Base-by-base conservation (phyloP, 2,888 invertebrate genomes). In the Epirrita christyi region DNA sequence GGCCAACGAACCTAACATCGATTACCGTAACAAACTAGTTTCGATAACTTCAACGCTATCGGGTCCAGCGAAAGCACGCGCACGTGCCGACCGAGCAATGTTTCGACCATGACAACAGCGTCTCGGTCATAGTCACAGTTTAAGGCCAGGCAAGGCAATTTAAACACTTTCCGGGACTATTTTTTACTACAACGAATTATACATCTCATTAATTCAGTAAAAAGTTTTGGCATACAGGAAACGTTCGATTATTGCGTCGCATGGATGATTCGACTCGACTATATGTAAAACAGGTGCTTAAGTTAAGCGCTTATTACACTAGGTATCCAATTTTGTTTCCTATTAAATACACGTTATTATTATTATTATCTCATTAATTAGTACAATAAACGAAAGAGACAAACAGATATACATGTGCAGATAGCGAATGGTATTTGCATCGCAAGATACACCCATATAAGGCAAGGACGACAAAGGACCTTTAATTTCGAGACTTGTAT, bases 381-480 rank as follows among this genome's bases (percentile, higher is more conserved):
- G 60, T 45, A 43, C 54, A 32, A 70, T 57, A 54, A 42, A 53
- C 11, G 68, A 73, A 54, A 53, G 67, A 63, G 67, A 68, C 61
- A 43, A 44, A 66, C 55, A 32, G 49, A 32, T 2, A 59, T 42
- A 66, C 56, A 64, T 50, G 51, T 37, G 46, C 65, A 56, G 68
- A 67, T 63, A 69, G 63, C 58, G 60, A 67, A 63, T 60, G 61
- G 61, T 67, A 66, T 67, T 71, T 65, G 70, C 73, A 76, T 72
- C 72, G 75, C 70, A 75, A 75, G 78, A 75, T 67, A 68, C 68
- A 66, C 56, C 86, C 86, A 76, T 83, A 83, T 84, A 85, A 63
- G 85, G 86, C 84, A 85, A 86, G 85, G 85, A 76, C 86, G 83
- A 52, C 66, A 64, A 72, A 73, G 68, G 71, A 68, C 81, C 82